phyloP scores from a whole-genome alignment of 2,888 invertebrate genomes.

The Alviniconcha strummeri region DNA sequence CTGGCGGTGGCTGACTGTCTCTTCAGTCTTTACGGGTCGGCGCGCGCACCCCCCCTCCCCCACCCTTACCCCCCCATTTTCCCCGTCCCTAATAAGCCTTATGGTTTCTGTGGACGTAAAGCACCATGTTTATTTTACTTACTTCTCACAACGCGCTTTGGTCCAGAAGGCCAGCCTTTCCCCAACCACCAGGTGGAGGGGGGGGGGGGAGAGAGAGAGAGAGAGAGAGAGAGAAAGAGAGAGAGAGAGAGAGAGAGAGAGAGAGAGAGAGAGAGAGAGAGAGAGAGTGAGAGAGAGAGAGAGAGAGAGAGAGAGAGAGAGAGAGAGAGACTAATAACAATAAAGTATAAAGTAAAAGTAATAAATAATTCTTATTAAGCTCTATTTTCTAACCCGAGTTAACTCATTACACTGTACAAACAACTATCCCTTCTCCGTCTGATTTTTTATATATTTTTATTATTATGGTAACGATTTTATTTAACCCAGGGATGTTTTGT shows the following conservation, averaged over 20 bases:
- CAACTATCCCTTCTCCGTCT: too few species aligned
- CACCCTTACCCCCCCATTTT: background rate
- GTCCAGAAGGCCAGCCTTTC: too few species aligned
- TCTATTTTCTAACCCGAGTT: too few species aligned
- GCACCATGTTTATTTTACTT: background rate
- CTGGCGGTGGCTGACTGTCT: too few species aligned
- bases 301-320: background rate
- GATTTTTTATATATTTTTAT: too few species aligned
- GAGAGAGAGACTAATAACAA: background rate
- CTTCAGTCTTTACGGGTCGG: too few species aligned
- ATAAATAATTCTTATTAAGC: too few species aligned
- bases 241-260: slow-evolving; percentile 1
- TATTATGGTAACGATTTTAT: too few species aligned
- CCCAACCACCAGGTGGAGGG: background rate
- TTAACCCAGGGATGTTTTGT: too few species aligned
- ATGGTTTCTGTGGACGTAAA: background rate
- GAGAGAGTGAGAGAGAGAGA: background rate
- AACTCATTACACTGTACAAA: too few species aligned
- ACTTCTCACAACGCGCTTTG: background rate
- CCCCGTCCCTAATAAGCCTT: too few species aligned
- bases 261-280: background rate
- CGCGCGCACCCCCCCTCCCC: background rate
- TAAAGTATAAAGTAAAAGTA: too few species aligned
- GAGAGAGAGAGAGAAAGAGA: background rate
- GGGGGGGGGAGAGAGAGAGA: background rate